phyloP scores from a whole-genome alignment of 2,113 vertebrate genomes.

The Tachuris rubrigastra region DNA sequence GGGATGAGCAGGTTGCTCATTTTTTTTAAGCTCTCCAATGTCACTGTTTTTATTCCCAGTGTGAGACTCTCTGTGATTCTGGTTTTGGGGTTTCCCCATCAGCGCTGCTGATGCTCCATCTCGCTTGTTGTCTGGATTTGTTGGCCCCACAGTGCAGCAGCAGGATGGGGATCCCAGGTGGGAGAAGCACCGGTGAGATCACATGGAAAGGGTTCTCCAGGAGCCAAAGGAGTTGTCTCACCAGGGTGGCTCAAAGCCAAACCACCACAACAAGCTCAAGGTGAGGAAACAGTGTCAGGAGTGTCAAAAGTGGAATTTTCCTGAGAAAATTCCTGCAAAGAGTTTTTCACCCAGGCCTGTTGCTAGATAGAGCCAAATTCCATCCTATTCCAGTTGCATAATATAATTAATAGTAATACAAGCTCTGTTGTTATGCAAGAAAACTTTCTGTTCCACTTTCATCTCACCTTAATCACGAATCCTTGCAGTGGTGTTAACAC shows the following conservation, averaged over 20 bases:
- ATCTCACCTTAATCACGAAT: neutral
- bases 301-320: neutral
- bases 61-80: fast-evolving
- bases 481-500: neutral
- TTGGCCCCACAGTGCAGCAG: fast-evolving
- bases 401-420: neutral
- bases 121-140: fast-evolving
- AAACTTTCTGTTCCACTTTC: neutral
- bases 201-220: fast-evolving
- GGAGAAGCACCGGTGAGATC: neutral
- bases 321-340: neutral
- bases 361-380: neutral
- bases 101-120: fast-evolving
- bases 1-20: neutral
- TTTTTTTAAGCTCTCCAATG: neutral
- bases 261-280: neutral
- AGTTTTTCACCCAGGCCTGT: neutral
- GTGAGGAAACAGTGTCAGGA: fast-evolving
- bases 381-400: neutral
- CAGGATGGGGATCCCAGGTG: neutral
- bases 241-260: neutral
- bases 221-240: neutral
- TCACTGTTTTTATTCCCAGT: neutral
- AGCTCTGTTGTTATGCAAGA: neutral
- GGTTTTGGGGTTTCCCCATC: fast-evolving